Percentiles rank a stretch among this genome's conserved stretches.
Evolutionary conservation across 2,888 invertebrate species (phyloP).

Genomic region (Drosophila imparisetae): DNA sequence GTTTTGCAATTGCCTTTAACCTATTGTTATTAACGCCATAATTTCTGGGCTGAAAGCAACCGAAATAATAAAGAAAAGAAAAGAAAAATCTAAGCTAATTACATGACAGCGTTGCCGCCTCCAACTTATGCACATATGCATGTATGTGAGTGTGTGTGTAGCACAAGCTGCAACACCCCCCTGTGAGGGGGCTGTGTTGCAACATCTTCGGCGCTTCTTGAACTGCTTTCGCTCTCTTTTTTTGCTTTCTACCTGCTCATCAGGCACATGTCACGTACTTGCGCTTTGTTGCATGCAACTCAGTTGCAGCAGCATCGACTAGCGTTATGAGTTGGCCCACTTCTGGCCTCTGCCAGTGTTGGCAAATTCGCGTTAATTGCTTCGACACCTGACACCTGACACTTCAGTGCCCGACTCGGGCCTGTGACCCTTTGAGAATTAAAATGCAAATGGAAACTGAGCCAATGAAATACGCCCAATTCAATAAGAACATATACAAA

Average conservation of each 20-base stretch:
- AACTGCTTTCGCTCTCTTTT: constrained; percentile 57
- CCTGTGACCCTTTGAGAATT: constrained; percentile 33
- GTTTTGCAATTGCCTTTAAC: constrained; percentile 64
- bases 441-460: constrained; percentile 6
- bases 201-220: constrained; percentile 45
- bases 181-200: constrained; percentile 16
- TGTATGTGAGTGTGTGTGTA: background rate
- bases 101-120: constrained; percentile 56
- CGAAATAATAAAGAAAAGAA: constrained; percentile 3
- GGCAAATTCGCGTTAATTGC: constrained; percentile 74
- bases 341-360: constrained; percentile 3
- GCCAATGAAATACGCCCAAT: background rate
- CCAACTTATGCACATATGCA: background rate
- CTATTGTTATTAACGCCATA: constrained; percentile 75
- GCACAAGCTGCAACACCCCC: background rate
- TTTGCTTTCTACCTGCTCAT: constrained; percentile 22
- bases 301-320: constrained; percentile 29
- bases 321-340: constrained; percentile 35
- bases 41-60: constrained; percentile 31
- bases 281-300: constrained; percentile 44
- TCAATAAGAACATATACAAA: background rate
- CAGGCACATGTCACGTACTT: constrained; percentile 41
- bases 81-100: constrained; percentile 74
- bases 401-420: constrained; percentile 38
- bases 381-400: constrained; percentile 59